Evolutionary conservation across 2,888 invertebrate genomes (phyloP).

Genomic region (Cantharis rustica): DNA sequence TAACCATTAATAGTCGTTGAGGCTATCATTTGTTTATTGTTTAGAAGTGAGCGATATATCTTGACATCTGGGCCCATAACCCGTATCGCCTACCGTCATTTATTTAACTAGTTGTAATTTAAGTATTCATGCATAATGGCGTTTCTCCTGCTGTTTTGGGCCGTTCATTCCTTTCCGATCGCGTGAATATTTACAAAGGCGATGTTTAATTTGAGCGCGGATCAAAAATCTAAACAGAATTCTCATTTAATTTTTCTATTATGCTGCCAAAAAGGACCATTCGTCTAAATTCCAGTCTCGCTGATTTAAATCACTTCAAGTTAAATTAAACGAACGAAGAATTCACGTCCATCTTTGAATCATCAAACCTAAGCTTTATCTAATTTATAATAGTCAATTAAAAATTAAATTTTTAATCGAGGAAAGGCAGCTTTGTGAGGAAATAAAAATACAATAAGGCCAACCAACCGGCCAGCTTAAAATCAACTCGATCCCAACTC

Average conservation of each 20-base stretch:
- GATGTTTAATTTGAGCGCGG: neutral
- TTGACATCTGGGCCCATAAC: neutral
- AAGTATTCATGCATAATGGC: neutral
- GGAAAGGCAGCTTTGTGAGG: neutral
- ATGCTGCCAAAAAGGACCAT: neutral
- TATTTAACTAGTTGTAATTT: neutral
- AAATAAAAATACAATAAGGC: neutral
- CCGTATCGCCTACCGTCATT: neutral
- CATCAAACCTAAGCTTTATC: neutral
- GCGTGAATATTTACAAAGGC: neutral
- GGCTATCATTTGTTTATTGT: no score
- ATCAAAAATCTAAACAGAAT: neutral
- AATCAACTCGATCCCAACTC: conserved; percentile 26
- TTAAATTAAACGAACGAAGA: neutral
- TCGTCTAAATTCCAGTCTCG: neutral
- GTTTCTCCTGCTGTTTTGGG: neutral
- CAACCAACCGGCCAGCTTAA: neutral
- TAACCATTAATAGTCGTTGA: no score
- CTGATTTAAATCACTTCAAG: neutral
- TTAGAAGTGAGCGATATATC: no score
- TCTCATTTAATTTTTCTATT: neutral
- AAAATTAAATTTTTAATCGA: neutral
- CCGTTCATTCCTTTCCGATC: neutral
- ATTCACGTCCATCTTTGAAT: neutral
- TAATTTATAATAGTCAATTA: neutral